Evolutionary conservation across 2,113 vertebrate genomes (phyloP).

Genomic region (Eonycteris spelaea): DNA sequence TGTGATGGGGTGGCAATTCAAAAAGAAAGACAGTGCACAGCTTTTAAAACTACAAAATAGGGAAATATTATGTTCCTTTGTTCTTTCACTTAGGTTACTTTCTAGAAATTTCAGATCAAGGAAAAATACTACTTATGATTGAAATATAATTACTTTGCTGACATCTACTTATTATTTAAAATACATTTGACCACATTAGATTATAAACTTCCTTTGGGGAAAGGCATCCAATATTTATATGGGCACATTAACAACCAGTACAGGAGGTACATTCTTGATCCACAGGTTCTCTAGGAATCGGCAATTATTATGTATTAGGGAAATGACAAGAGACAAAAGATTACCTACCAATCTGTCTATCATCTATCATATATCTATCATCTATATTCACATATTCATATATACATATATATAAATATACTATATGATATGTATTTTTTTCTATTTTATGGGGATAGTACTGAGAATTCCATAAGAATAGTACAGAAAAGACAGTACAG

Average conservation of each 20-base stretch:
- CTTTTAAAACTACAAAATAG: not conserved
- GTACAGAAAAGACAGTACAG: not conserved
- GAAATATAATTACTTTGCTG: not conserved
- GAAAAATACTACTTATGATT: not conserved
- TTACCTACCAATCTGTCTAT: not conserved
- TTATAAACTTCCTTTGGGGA: not conserved
- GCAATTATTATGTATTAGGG: not conserved
- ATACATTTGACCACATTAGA: not conserved
- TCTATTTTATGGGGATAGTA: not conserved
- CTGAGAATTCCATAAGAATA: not conserved
- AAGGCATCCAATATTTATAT: not conserved
- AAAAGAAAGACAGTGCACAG: not conserved
- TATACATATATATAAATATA: not conserved
- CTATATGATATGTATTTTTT: not conserved
- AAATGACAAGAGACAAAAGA: not conserved
- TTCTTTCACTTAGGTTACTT: constrained; percentile 7
- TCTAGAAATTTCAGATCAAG: not conserved
- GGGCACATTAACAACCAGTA: not conserved
- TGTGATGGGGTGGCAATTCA: not conserved
- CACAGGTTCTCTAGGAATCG: not conserved
- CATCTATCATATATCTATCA: no score
- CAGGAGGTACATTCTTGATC: not conserved
- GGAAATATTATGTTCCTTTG: not conserved
- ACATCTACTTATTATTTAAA: not conserved
- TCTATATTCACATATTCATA: not conserved